Conservation (phyloP, 2,797 vertebrate species). For the Acomys russatus region DNA sequence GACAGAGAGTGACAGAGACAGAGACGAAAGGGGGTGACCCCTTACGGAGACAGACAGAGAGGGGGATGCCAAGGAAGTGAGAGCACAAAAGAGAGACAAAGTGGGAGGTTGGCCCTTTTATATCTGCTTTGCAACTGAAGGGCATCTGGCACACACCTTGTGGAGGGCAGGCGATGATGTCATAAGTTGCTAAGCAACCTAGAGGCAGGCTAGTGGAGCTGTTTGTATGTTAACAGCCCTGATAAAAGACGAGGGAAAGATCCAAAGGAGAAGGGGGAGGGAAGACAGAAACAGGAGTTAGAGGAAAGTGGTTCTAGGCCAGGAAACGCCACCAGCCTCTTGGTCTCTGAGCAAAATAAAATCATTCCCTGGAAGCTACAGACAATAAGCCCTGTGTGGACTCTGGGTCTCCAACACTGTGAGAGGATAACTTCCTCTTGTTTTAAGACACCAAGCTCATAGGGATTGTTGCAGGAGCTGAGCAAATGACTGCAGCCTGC, state of each 20-base stretch:
- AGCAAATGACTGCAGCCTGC: not conserved
- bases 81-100: no score
- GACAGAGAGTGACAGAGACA: no score
- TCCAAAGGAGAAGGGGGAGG: not conserved
- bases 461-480: not conserved
- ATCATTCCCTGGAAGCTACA: no score
- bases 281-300: not conserved
- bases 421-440: not conserved
- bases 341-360: not conserved
- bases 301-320: not conserved
- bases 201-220: no score
- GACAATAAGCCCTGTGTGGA: accelerated
- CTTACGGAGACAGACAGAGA: no score
- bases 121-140: no score
- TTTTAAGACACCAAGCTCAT: not conserved
- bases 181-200: no score
- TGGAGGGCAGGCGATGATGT: no score
- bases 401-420: not conserved
- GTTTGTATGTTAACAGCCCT: not conserved
- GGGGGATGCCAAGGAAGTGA: no score
- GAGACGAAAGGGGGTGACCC: no score
- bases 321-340: not conserved
- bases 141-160: no score
- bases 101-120: no score
- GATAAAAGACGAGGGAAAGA: not conserved